A percentile compares a stretch with the other conserved stretches of the same genome.
These are phyloP conservation scores for Apamea sordens DNA, from an alignment of 2,888 invertebrate genomes.

Conservation along the genomic window DNA sequence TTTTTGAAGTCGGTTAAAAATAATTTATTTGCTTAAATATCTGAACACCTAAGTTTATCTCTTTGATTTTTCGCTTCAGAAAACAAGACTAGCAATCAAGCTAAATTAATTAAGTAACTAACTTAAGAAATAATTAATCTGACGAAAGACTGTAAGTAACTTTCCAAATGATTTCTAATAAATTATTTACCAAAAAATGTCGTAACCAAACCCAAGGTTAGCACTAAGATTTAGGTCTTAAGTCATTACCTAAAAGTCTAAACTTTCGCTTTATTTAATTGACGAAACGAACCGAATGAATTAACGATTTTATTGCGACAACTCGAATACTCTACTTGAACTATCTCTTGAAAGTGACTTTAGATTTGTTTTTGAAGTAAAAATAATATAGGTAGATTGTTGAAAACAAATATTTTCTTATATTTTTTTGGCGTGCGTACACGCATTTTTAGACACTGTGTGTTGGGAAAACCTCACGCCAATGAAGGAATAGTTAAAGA, in stretches of 20 bases:
- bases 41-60: no score
- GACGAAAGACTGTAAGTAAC: conserved; percentile 1
- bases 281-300: conserved; percentile 27
- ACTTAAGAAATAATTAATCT: background rate
- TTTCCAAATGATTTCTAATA: conserved; percentile 19
- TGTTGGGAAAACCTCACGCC: background rate
- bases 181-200: conserved; percentile 33
- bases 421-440: background rate
- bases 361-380: background rate
- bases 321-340: background rate
- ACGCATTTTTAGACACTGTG: background rate
- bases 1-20: no score
- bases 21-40: no score
- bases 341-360: conserved; percentile 20
- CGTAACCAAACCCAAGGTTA: conserved; percentile 55
- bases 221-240: conserved; percentile 22
- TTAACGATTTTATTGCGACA: conserved; percentile 34
- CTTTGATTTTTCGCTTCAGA: background rate
- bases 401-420: background rate
- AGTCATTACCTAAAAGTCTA: conserved; percentile 10
- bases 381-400: background rate
- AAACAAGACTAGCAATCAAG: background rate
- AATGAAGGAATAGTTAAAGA: no score
- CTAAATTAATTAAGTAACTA: background rate
- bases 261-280: conserved; percentile 40